Conservation (phyloP, 2,888 invertebrate genomes). For the Chesias legatella region DNA sequence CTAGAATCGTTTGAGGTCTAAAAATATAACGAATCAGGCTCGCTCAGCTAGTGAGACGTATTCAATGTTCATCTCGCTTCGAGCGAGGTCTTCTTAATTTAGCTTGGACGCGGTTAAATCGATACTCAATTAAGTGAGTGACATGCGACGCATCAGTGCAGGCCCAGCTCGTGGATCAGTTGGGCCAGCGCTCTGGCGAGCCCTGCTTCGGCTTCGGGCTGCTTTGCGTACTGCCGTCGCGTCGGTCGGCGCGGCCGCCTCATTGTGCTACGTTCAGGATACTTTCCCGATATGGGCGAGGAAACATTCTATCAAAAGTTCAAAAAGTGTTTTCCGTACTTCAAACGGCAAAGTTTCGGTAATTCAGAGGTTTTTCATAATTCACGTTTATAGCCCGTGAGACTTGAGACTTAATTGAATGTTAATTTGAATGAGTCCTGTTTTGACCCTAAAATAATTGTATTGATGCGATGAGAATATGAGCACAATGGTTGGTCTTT, state of each 20-base stretch:
- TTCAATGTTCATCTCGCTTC: conserved; percentile 1
- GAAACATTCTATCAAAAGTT: conserved; percentile 16
- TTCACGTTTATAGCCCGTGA: conserved; percentile 3
- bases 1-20: conserved; percentile 3
- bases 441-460: too few species aligned
- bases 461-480: too few species aligned
- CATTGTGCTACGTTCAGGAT: conserved; percentile 8
- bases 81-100: conserved; percentile 5
- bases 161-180: conserved; percentile 4
- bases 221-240: too few species aligned
- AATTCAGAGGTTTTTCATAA: conserved; percentile 10
- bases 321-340: conserved; percentile 19
- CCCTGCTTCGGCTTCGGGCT: too few species aligned
- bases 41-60: conserved; percentile 4
- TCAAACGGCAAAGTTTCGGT: conserved; percentile 16
- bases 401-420: neutral
- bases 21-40: conserved; percentile 9
- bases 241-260: too few species aligned
- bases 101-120: conserved; percentile 12
- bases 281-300: conserved; percentile 10
- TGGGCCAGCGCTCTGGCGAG: neutral
- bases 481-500: too few species aligned
- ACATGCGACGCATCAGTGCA: conserved; percentile 5
- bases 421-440: neutral
- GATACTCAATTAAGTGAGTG: conserved; percentile 9